Evolutionary conservation across 2,888 invertebrate genomes (phyloP), one percentile per base, ranked within the genome.

Genomic region (Coelinius sp.): DNA sequence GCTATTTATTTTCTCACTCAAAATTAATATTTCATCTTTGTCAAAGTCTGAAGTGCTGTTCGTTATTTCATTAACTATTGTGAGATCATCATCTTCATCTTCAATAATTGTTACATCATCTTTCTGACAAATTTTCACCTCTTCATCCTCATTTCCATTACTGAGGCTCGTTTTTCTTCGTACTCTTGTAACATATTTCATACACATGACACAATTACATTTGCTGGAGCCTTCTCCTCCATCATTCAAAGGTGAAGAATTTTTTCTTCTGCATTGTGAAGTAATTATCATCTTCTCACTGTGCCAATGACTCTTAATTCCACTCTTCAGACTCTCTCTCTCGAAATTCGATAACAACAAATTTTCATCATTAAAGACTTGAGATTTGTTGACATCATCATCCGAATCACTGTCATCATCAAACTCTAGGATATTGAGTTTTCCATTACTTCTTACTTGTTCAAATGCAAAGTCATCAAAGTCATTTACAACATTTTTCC

Each of bases 401-500:
- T 82, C 80, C 2, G 74, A 77, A 46, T 81, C 77, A 38, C 62
- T 69, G n/a, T 79, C 73, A 5, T 79, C 73, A 5, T 67, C 49
- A 1, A 5, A 20, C n/a, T 69, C 44, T 0, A 73, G 46, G 68
- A 85, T 79, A 7, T 77, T 70, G 38, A 86, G 74, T 75, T 78
- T 82, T 1, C 86, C 87, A 68, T 80, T 75, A 1, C 78, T 63
- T 2, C 74, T 35, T 22, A 78, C 76, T 59, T 82, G 77, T 56
- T 80, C 73, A 70, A 86, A 87, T 59, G 74, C 78, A 76, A 83
- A 84, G 70, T 84, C 80, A 46, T 79, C 73, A 12, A 68, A 66
- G 20, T 73, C 69, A 25, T 63, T 53, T 35, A 6, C 24, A 4
- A 10, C 22, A 49, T 56, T 14, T 44, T 44, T 24, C 17, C 35